Evolutionary conservation across 2,797 vertebrate genomes (phyloP), one percentile per base, ranked within the genome.

Genomic region (Choloepus didactylus): DNA sequence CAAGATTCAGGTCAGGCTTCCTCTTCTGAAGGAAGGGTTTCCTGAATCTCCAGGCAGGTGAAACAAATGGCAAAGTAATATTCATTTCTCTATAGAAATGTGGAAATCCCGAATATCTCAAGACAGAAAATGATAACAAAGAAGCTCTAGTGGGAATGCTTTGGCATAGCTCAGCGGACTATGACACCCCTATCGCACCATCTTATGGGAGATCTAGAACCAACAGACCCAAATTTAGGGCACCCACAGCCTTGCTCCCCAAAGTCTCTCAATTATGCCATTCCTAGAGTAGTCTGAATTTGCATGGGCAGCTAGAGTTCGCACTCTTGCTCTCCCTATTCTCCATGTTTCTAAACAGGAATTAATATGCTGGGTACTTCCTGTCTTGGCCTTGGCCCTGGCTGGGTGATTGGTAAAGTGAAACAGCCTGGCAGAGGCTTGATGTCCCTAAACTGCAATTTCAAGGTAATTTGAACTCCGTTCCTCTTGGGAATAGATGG

Each of bases 381-480:
- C 59, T 60, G 94, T 44, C 89, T 84, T 3, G 7, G 93, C 86
- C 79, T 77, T 72, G 27, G 9, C 0, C n/a, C 75, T 95, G 38
- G 23, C n/a, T 59, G 66, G 67, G 27, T 96, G 54, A 94, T 4
- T 72, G 91, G 79, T 93, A 92, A 97, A 97, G 97, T 94, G 95
- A 96, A 98, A 44, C 23, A 91, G 81, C 83, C 44, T 59, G 72
- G 76, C 56, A 81, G 95, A 92, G 0, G 64, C 69, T 85, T 87
- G 79, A n/a, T 0, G 0, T 66, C 86, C 92, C 80, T 94, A 91
- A 96, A 97, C 96, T 96, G 80, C 80, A 92, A 98, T 98, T 98
- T 98, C 96, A 97, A 96, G 96, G 96, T 87, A 97, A 97, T 98
- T 82, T 97, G 92, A 96, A 90, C 94, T 98, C 81, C 93, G 31